Evolutionary conservation across 2,888 invertebrate species (phyloP).

Genomic region (Volucella zonaria): DNA sequence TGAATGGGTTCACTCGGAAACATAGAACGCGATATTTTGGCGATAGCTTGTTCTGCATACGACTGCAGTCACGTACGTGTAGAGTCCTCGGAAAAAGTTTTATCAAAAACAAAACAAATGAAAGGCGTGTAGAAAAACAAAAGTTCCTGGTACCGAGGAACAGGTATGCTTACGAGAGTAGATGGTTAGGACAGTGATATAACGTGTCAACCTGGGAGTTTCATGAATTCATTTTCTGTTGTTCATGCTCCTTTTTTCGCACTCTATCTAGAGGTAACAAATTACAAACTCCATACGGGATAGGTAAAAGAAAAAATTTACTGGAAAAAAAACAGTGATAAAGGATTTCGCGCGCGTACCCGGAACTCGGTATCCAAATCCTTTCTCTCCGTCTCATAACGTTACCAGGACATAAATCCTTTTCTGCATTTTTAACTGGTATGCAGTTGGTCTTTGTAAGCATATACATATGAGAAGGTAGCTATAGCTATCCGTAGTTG

Average conservation of each 20-base stretch:
- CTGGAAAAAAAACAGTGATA: constrained; percentile 42
- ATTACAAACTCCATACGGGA: constrained; percentile 28
- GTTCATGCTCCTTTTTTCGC: not conserved
- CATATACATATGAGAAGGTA: constrained; percentile 18
- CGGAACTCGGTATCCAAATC: constrained; percentile 16
- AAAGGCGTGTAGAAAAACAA: too few relatives aligned
- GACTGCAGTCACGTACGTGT: constrained; percentile 2
- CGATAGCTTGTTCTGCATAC: not conserved
- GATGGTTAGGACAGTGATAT: constrained; percentile 28
- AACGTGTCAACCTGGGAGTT: constrained; percentile 35
- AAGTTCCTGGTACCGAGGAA: too few relatives aligned
- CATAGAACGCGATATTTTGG: not conserved
- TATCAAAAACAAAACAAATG: too few relatives aligned
- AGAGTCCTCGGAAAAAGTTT: too few relatives aligned
- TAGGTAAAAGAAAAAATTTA: constrained; percentile 14
- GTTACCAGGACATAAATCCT: constrained; percentile 59
- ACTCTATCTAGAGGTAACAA: not conserved
- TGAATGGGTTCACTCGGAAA: not conserved
- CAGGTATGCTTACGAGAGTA: not conserved
- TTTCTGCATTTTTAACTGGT: constrained; percentile 39
- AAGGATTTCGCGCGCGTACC: constrained; percentile 32
- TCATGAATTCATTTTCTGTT: constrained; percentile 12
- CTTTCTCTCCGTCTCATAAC: constrained; percentile 28
- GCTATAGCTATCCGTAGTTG: not conserved
- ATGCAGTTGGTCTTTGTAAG: constrained; percentile 9